These are phyloP conservation scores for Tragelaphus imberbis DNA, from an alignment of 2,113 vertebrate species.

Conservation along the genomic window DNA sequence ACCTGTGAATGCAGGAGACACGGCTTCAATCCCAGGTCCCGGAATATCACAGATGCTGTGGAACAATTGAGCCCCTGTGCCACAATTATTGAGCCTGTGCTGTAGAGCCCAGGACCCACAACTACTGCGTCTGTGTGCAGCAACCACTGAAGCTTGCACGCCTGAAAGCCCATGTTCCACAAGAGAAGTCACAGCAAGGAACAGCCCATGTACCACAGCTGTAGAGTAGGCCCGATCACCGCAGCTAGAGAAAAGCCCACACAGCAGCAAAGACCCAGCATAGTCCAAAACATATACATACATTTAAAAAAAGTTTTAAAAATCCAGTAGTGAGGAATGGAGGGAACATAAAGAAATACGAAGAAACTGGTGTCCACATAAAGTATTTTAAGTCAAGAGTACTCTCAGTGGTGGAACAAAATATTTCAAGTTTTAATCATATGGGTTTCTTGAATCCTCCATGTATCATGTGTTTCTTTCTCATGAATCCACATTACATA, in stretches of 20 bases:
- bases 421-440: neutral
- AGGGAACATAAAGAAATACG: neutral
- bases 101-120: neutral
- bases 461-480: neutral
- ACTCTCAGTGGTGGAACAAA: neutral
- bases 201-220: neutral
- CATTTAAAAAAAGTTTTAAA: neutral
- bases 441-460: neutral
- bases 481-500: neutral
- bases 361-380: neutral
- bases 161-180: neutral
- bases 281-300: neutral
- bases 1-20: neutral
- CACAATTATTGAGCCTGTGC: neutral
- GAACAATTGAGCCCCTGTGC: neutral
- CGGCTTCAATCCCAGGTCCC: neutral
- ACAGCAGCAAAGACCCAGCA: neutral
- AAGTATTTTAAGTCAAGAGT: neutral
- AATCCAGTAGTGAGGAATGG: neutral
- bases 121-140: fast-evolving
- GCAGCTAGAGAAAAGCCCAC: neutral
- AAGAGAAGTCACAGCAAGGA: neutral
- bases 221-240: too few species aligned
- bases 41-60: neutral
- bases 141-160: neutral